Conservation (phyloP, 1,140 invertebrate species). For the Episyrphus balteatus region DNA sequence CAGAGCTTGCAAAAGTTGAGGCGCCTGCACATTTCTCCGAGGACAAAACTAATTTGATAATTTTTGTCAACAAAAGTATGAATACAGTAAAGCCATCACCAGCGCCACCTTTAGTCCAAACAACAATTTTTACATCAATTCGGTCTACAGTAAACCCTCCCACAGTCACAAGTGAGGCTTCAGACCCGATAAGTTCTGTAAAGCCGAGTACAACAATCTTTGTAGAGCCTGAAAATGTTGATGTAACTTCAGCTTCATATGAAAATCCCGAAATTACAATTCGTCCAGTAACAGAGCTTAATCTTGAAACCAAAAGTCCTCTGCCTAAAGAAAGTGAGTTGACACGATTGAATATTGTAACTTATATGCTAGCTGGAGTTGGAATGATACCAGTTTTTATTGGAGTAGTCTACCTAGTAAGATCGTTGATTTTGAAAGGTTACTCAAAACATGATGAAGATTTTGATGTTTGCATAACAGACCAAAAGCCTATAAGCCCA, state of each 20-base stretch:
- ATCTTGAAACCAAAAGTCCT: neutral
- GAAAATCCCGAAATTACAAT: conserved; percentile 1
- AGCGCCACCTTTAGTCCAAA: conserved; percentile 24
- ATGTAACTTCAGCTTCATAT: conserved; percentile 13
- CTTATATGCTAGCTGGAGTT: conserved; percentile 46
- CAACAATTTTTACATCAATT: conserved; percentile 24
- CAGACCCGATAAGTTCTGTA: no score
- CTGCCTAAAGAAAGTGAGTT: conserved; percentile 25
- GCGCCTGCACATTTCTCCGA: conserved; percentile 10
- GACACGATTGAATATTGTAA: conserved; percentile 44
- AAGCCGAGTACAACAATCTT: conserved; percentile 1
- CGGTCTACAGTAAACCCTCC: conserved; percentile 24
- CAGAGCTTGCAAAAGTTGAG: conserved; percentile 16
- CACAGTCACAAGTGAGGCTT: conserved; percentile 8
- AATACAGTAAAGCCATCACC: conserved; percentile 9
- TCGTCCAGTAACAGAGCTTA: neutral
- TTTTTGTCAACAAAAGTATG: conserved; percentile 28
- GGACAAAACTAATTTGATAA: conserved; percentile 28
- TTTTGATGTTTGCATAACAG: conserved; percentile 46
- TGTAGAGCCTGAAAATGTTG: conserved; percentile 4
- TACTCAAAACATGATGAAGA: conserved; percentile 46
- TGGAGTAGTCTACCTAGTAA: conserved; percentile 43
- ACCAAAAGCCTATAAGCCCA: conserved; percentile 36
- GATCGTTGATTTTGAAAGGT: conserved; percentile 43
- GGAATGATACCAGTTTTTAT: conserved; percentile 46